Evolutionary conservation across 2,888 invertebrate genomes (phyloP).

Genomic region (Argyresthia goedartella): DNA sequence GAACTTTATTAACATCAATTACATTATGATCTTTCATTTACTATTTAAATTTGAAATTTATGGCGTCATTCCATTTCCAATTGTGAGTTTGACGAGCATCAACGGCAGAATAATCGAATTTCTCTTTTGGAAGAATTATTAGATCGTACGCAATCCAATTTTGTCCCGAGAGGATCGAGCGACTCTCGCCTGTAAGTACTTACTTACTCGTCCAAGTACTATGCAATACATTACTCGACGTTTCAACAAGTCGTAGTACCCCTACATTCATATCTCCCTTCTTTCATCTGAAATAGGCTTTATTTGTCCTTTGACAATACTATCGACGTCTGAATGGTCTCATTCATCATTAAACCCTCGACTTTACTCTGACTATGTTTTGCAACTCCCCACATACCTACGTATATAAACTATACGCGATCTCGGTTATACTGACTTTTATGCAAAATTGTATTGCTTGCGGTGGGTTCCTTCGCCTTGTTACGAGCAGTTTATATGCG

Average conservation of each 20-base stretch:
- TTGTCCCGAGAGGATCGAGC: constrained; percentile 35
- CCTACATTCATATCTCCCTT: constrained; percentile 28
- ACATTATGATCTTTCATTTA: not conserved
- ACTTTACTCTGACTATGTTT: no score
- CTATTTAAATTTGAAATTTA: not conserved
- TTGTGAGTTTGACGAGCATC: constrained; percentile 1
- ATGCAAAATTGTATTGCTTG: constrained; percentile 53
- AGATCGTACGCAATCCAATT: constrained; percentile 57
- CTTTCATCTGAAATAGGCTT: constrained; percentile 31
- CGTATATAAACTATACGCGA: no score
- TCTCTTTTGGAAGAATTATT: constrained; percentile 29
- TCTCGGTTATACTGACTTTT: not conserved
- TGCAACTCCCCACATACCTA: no score
- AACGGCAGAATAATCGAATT: not conserved
- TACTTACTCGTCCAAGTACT: constrained; percentile 14
- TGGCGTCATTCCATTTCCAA: constrained; percentile 1
- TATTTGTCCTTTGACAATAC: constrained; percentile 30
- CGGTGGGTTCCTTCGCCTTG: constrained; percentile 61
- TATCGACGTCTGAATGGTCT: constrained; percentile 13
- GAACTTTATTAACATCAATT: no score
- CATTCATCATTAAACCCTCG: not conserved
- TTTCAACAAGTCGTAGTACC: constrained; percentile 37
- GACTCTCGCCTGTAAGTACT: constrained; percentile 14
- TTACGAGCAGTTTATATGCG: constrained; percentile 65
- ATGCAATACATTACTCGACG: constrained; percentile 41